Conservation (phyloP, 2,888 invertebrate genomes). For the Thymelicus lineola region DNA sequence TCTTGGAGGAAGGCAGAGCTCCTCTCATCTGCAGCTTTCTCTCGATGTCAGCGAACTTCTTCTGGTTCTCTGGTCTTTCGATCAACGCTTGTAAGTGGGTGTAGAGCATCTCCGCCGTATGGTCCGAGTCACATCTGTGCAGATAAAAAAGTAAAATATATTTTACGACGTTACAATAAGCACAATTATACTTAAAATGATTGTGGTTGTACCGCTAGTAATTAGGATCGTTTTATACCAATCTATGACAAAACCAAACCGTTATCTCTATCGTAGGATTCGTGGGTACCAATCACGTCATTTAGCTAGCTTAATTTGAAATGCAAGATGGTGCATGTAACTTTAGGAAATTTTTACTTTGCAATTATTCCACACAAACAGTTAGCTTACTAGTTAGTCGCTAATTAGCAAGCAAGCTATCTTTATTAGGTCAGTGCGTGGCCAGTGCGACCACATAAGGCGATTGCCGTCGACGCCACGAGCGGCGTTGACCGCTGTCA, state of each 20-base stretch:
- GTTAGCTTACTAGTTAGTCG: neutral
- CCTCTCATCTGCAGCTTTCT: conserved; percentile 81
- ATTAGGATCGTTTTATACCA: too few species aligned
- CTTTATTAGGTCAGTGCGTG: conserved; percentile 44
- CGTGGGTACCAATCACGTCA: too few species aligned
- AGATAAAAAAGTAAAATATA: neutral
- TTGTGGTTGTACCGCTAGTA: too few species aligned
- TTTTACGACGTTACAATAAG: too few species aligned
- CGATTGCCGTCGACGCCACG: conserved; percentile 41
- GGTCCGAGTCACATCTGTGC: conserved; percentile 93
- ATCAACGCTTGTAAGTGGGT: conserved; percentile 93
- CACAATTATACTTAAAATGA: too few species aligned
- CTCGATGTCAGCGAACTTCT: conserved; percentile 93
- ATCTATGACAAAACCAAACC: too few species aligned
- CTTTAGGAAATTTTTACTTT: neutral
- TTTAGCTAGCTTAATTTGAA: too few species aligned
- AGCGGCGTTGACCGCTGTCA: conserved; percentile 37
- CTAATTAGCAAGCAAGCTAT: conserved; percentile 8
- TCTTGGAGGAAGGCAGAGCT: conserved; percentile 85
- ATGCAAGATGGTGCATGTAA: neutral
- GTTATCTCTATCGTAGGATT: too few species aligned
- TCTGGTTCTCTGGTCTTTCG: conserved; percentile 93
- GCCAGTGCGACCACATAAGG: conserved; percentile 44
- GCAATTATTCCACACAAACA: neutral
- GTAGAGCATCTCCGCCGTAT: conserved; percentile 95